Base-by-base conservation (phyloP, 2,888 invertebrate genomes). In the Myopa tessellatipennis region DNA sequence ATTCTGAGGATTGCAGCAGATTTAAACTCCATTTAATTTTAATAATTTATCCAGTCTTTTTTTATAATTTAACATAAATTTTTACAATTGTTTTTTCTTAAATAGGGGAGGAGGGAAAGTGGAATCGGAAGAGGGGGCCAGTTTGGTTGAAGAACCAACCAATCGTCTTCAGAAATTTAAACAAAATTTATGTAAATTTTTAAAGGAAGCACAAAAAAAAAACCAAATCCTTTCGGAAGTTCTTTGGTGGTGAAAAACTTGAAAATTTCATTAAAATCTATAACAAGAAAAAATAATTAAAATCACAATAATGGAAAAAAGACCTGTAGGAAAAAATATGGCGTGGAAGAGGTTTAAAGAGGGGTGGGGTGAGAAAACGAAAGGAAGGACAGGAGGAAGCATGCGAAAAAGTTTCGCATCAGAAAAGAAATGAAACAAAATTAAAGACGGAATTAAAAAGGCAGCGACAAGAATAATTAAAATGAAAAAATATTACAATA, bases 151-250 rank as follows among this genome's bases (percentile, higher is more conserved):
- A 45, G 10, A 45, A 45, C 10, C 45, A 45, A 8, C 10, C 45
- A 45, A 45, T 45, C 45, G 6, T 45, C 45, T 45, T 45, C 10
- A 8, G 7, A 10, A 45, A 45, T 45, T 45, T 61, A 4, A 10
- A 61, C 61, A 61, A 18, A 61, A 61, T 61, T 61, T 61, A 61
- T 61, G 26, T 61, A 61, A 61, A 61, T 61, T 61, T 61, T 26
- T 8, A 26, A 40, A 8, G n/a, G 18, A 50, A 45, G 1, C 45
- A 45, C 45, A 45, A 12, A 6, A 18, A 14, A 36, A 65, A 38
- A 77, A 75, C 69, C 78, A 79, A 80, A 80, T 80, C 80, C 79
- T 81, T 80, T 80, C 80, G 76, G 74, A 76, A 80, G 78, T 75
- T 79, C 74, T 70, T 14, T 74, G 34, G 34, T 10, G 38, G 36